Base-by-base conservation (phyloP, 2,113 vertebrate species). In the Oreochromis niloticus region DNA sequence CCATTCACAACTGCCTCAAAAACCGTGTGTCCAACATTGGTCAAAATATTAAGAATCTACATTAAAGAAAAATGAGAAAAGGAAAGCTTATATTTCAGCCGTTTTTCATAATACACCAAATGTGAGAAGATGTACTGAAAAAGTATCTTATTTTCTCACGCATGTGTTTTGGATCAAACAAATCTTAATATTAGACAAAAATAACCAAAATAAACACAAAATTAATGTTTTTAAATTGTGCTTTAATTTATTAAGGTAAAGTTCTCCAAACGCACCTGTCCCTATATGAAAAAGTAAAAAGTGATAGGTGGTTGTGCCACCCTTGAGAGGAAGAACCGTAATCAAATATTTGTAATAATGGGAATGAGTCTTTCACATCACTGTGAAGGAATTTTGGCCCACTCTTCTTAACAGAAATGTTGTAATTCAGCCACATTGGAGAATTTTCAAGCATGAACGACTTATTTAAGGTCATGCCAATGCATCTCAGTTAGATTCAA, bases 11-110 rank as follows among this genome's bases (percentile, higher is more conserved):
- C 95, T 1, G 97, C 96, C 43, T 97, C 97, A 84, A 97, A 97
- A 56, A 97, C 34, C 9, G 89, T 93, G 89, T 97, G 95, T 12
- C 97, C 96, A 39, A 97, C 97, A n/a, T 81, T 96, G 19, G 96
- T 96, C 71, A 98, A 85, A 13, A 97, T 81, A 27, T 97, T 97
- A 86, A 98, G 95, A 79, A 97, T 92, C 97, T 97, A 92, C 12
- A 89, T 1, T 6, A 16, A 46, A 27, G n/a, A 46, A 73, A 73
- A 73, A 46, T 4, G 11, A n/a, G 85, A 46, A 85, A 13, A 86
- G 16, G 52, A 4, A 9, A 43, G 12, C 5, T 46, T 14, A 30
- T 16, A 73, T 17, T 73, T 46, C 41, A 73, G 41, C 68, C 0
- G 2, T 73, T 73, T 73, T 71, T 9, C 4, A 66, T 66, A n/a